These are phyloP conservation scores for Drosophila nigricruria DNA, from an alignment of 2,888 invertebrate genomes.

Conservation along the genomic window DNA sequence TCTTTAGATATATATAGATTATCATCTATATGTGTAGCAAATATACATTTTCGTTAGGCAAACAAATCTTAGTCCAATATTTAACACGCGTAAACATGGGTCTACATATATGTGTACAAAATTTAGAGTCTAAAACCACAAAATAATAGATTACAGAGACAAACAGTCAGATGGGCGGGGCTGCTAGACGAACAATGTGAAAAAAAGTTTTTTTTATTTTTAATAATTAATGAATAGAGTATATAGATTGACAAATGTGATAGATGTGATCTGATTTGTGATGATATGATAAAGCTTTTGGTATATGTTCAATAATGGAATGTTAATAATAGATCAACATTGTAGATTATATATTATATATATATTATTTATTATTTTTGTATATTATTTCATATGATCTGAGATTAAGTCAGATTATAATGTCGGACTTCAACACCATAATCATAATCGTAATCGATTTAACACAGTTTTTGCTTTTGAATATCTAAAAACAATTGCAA, in stretches of 20 bases:
- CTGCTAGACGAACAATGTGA: not conserved
- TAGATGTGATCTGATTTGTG: not conserved
- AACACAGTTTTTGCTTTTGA: too few relatives aligned
- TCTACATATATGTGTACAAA: not conserved
- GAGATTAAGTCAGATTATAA: too few relatives aligned
- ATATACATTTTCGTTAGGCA: not conserved
- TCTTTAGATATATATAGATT: not conserved
- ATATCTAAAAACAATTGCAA: too few relatives aligned
- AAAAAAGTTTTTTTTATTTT: not conserved
- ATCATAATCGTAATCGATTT: too few relatives aligned
- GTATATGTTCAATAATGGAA: not conserved
- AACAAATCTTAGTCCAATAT: not conserved
- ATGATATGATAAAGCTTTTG: not conserved
- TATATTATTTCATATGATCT: too few relatives aligned
- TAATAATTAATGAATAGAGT: not conserved
- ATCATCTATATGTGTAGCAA: not conserved
- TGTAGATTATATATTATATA: too few relatives aligned
- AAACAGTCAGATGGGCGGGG: not conserved
- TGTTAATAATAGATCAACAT: too few relatives aligned
- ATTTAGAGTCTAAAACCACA: not conserved
- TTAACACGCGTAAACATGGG: not conserved
- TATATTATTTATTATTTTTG: too few relatives aligned
- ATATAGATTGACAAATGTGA: not conserved
- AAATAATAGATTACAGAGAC: not conserved
- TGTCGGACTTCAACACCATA: too few relatives aligned